A percentile compares a stretch with the other conserved stretches of the same genome.
Evolutionary conservation across 2,797 vertebrate genomes (phyloP).

Genomic region (Spea hammondii): DNA sequence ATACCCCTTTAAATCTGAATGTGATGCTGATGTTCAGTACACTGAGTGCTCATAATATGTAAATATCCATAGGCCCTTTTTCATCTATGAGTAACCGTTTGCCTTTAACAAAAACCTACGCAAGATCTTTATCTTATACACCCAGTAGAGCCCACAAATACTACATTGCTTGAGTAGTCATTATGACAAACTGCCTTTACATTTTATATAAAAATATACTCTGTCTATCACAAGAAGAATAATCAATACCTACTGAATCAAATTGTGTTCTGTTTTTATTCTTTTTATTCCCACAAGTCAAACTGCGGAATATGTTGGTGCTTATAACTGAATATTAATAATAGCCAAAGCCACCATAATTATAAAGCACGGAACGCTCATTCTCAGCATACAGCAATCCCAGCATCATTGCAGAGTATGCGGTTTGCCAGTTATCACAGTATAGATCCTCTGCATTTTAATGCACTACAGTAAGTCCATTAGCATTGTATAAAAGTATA

Average conservation of each 20-base stretch:
- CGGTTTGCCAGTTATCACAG: not conserved
- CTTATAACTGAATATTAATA: conserved; percentile 2
- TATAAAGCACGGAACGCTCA: not conserved
- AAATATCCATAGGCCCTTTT: not conserved
- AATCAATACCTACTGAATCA: conserved; percentile 1
- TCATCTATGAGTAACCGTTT: not conserved
- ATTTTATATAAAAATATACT: not conserved
- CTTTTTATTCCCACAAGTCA: not conserved
- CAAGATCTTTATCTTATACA: not conserved
- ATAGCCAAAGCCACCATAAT: not conserved
- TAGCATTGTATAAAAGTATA: not conserved
- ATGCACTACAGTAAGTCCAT: conserved; percentile 10
- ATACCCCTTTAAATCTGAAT: no score
- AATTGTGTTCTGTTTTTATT: not conserved
- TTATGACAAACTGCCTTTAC: conserved; percentile 1
- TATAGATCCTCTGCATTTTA: not conserved
- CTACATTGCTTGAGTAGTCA: not conserved
- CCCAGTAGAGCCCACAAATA: not conserved
- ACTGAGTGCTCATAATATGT: no score
- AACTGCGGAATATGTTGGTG: not conserved
- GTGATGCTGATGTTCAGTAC: no score
- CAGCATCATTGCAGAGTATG: not conserved
- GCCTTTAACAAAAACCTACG: not conserved
- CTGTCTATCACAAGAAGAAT: not conserved
- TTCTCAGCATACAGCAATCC: not conserved